Base-by-base conservation (phyloP, 1,140 invertebrate species). In the Zaprionus gabonicus region DNA sequence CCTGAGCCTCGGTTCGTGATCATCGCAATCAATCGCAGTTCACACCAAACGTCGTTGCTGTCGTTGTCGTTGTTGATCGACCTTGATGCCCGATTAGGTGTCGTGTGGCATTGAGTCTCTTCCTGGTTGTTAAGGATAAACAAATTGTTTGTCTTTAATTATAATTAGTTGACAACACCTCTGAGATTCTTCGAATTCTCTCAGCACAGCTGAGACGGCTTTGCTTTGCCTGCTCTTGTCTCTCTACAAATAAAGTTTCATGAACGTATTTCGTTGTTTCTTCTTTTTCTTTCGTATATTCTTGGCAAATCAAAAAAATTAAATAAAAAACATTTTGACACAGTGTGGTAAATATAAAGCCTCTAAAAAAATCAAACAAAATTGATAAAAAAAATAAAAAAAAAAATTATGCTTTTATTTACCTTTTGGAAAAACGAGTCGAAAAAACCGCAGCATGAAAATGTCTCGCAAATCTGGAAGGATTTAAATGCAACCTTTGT, bases 101-200 rank as follows among this genome's bases (percentile, higher is more conserved):
- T 7, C 57, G n/a, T 41, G 46, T 51, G 20, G 3, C 9, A 67
- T 51, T 63, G 17, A 66, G 56, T 44, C 55, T 79, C 75, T 88
- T 88, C 85, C 85, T 78, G 66, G 78, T 88, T 75, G 64, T 60
- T 88, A 80, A 87, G 83, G 83, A 86, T 87, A 88, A 80, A 68
- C 71, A 71, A 74, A 67, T 51, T 51, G 46, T 51, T 53, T 9
- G 25, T 46, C 20, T 53, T 44, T 65, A 31, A 51, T 51, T 51
- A 23, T 62, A 65, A 69, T 77, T 75, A 81, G 44, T 17, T 36
- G 64, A 31, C 38, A 53, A 44, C 64, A 66, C 53, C 53, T 20
- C 28, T 23, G 56, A 58, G n/a, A 58, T 58, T 58, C 34, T 27
- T 20, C 15, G 13, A 51, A 64, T 59, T 53, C 20, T 51, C 46